Evolutionary conservation across 2,888 invertebrate species (phyloP).

Genomic region (Chymomyza amoena): DNA sequence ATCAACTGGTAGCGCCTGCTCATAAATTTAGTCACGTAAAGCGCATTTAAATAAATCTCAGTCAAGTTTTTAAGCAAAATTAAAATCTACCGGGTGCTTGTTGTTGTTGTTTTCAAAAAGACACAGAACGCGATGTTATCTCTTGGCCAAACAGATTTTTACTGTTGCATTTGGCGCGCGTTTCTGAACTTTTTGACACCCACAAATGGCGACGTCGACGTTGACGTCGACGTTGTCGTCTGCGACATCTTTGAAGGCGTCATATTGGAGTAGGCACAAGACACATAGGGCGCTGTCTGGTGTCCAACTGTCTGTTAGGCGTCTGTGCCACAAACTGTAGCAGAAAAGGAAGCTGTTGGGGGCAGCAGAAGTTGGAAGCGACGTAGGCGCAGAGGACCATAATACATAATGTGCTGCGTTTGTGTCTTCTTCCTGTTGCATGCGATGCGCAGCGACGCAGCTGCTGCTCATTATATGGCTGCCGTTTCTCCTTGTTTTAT

Average conservation of each 20-base stretch:
- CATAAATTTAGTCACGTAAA: slow-evolving; percentile 76
- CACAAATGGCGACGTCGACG: slow-evolving; percentile 57
- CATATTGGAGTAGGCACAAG: not conserved
- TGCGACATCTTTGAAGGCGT: slow-evolving; percentile 9
- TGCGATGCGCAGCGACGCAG: slow-evolving; percentile 37
- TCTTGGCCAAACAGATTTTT: slow-evolving; percentile 71
- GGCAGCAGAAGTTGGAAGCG: no score
- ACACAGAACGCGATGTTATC: slow-evolving; percentile 57
- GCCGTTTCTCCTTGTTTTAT: slow-evolving; percentile 25
- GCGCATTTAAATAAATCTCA: slow-evolving; percentile 61
- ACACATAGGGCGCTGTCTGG: slow-evolving; percentile 5
- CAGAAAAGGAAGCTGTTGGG: not conserved
- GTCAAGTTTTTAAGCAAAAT: slow-evolving; percentile 2
- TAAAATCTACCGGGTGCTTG: not conserved
- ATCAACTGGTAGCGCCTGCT: slow-evolving; percentile 34
- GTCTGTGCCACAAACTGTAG: not conserved
- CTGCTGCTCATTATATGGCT: slow-evolving; percentile 62
- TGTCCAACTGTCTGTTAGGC: not conserved
- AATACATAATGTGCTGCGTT: slow-evolving; percentile 8
- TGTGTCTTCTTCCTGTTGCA: slow-evolving; percentile 60
- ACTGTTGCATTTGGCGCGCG: slow-evolving; percentile 66
- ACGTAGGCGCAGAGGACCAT: no score
- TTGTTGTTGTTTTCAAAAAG: slow-evolving; percentile 9
- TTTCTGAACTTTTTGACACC: slow-evolving; percentile 73
- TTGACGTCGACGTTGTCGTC: not conserved